These are phyloP conservation scores for Malurus alboscapulatus DNA, from an alignment of 2,113 vertebrate genomes.

Conservation along the genomic window DNA sequence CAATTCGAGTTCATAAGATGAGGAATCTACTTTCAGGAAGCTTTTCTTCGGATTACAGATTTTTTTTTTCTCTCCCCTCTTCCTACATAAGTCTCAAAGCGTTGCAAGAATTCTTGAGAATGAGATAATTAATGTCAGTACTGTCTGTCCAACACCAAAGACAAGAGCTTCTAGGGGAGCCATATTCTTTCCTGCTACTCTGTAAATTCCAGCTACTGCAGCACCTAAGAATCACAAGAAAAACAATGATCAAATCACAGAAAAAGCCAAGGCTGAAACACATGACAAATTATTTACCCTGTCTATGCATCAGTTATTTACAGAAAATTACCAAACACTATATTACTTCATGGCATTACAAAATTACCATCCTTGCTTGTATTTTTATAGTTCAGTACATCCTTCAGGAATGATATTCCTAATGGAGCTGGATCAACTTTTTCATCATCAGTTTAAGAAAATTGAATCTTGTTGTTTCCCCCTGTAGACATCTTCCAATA, in stretches of 20 bases:
- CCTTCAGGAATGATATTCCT: not conserved
- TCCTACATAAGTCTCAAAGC: constrained; percentile 75
- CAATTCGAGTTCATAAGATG: not conserved
- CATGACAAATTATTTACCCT: not conserved
- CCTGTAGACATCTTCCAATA: not conserved
- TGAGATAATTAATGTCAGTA: constrained; percentile 89
- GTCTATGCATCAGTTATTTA: not conserved
- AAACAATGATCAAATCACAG: not conserved
- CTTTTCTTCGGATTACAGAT: not conserved
- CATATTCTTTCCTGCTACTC: constrained; percentile 97
- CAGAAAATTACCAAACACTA: not conserved
- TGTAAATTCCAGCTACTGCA: constrained; percentile 94
- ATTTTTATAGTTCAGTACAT: not conserved
- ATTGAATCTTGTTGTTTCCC: not conserved
- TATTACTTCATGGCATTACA: not conserved
- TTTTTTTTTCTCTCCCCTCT: not conserved
- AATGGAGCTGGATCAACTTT: not conserved
- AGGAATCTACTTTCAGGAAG: constrained; percentile 26
- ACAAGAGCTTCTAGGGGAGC: constrained; percentile 93
- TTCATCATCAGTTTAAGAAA: not conserved
- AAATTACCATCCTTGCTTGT: not conserved
- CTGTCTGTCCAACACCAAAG: constrained; percentile 93
- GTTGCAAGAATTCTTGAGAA: constrained; percentile 95
- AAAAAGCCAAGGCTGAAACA: not conserved
- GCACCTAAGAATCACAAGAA: constrained; percentile 79